Evolutionary conservation across 2,888 invertebrate species (phyloP).

Genomic region (Sisyra terminalis): DNA sequence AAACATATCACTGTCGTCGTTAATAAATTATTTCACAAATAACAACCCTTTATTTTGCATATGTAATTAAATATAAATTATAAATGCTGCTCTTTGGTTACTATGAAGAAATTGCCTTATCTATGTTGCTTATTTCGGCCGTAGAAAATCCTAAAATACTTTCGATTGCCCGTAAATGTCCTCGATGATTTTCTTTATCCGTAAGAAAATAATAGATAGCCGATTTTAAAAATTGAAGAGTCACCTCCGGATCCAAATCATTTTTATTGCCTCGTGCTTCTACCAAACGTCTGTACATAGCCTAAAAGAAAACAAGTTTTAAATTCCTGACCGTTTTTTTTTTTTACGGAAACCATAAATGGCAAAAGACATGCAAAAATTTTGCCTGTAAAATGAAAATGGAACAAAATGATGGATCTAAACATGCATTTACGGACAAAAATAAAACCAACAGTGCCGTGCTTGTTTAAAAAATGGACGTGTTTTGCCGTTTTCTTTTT

Average conservation of each 20-base stretch:
- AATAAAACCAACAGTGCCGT: too few species aligned
- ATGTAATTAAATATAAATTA: not conserved
- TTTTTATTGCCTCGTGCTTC: slow-evolving; percentile 56
- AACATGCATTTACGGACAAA: not conserved
- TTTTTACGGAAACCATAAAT: not conserved
- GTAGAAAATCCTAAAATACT: slow-evolving; percentile 82
- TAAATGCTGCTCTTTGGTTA: slow-evolving; percentile 17
- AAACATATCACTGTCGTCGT: too few species aligned
- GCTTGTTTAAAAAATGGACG: not conserved
- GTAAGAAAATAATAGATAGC: slow-evolving; percentile 86
- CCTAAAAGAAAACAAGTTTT: slow-evolving; percentile 32
- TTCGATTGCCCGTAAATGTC: slow-evolving; percentile 78
- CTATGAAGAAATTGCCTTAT: slow-evolving; percentile 39
- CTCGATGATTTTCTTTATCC: slow-evolving; percentile 75
- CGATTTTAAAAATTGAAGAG: slow-evolving; percentile 81
- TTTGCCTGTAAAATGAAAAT: slow-evolving; percentile 11
- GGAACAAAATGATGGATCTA: slow-evolving; percentile 5
- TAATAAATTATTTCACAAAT: too few species aligned
- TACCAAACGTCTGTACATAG: slow-evolving; percentile 70
- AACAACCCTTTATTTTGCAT: too few species aligned
- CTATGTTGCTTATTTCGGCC: slow-evolving; percentile 63
- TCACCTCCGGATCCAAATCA: slow-evolving; percentile 77
- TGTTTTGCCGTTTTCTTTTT: not conserved
- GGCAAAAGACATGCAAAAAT: slow-evolving; percentile 13
- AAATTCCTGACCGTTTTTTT: not conserved